Conservation (phyloP, 1,140 invertebrate genomes). For the Parapsyche elsis region DNA sequence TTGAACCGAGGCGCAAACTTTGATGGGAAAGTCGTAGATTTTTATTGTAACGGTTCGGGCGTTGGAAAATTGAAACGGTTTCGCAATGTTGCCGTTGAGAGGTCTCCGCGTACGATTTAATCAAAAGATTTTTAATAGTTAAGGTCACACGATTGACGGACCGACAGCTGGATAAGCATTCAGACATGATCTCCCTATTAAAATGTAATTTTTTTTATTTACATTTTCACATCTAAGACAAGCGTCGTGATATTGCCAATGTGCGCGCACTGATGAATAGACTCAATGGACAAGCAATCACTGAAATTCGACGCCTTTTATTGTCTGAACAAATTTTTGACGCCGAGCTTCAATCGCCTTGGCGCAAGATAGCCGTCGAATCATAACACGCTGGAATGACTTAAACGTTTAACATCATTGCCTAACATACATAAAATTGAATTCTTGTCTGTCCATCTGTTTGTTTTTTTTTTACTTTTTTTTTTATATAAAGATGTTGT, state of each 20-base stretch:
- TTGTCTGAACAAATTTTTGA: background rate
- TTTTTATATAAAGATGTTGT: no score
- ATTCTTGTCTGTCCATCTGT: no score
- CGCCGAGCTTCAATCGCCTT: background rate
- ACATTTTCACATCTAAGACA: background rate
- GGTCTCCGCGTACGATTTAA: conserved; percentile 5
- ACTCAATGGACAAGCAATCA: conserved; percentile 12
- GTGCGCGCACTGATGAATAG: background rate
- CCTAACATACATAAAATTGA: no score
- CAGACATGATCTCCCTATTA: conserved; percentile 9
- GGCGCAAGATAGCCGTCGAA: no score
- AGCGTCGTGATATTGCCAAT: background rate
- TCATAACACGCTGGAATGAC: no score
- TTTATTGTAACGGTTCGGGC: background rate
- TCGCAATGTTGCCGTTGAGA: background rate
- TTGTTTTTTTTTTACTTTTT: no score
- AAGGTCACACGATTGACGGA: conserved; percentile 17
- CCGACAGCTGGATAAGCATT: conserved; percentile 18
- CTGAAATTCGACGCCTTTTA: conserved; percentile 13
- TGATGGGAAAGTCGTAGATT: background rate
- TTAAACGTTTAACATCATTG: no score
- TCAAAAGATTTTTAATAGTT: conserved; percentile 13
- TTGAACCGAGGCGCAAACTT: no score
- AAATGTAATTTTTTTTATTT: background rate
- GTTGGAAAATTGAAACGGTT: conserved; percentile 19